Evolutionary conservation across 1,140 invertebrate species (phyloP).

Genomic region (Drosophila novamexicana): DNA sequence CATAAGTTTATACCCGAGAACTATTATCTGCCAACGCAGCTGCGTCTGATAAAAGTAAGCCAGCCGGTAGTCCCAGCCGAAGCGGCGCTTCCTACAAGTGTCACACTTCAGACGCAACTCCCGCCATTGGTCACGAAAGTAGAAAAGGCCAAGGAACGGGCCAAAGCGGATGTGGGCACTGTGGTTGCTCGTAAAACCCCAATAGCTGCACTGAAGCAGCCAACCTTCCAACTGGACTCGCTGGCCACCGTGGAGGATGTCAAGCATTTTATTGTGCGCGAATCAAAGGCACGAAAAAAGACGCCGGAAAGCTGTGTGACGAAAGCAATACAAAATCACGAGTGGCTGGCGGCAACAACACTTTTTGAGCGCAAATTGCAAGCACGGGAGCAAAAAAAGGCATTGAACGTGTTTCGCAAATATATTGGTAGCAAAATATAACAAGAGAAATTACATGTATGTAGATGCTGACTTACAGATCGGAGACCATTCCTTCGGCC

Average conservation of each 20-base stretch:
- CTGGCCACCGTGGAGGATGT: conserved; percentile 56
- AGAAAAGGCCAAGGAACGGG: conserved; percentile 46
- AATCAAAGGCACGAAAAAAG: conserved; percentile 55
- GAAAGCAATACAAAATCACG: conserved; percentile 60
- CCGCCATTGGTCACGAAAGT: conserved; percentile 47
- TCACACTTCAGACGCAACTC: conserved; percentile 10
- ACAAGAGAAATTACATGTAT: conserved; percentile 12
- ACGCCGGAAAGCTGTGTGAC: conserved; percentile 50
- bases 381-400: conserved; percentile 58
- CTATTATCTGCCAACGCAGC: conserved; percentile 35
- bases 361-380: conserved; percentile 67
- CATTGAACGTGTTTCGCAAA: conserved; percentile 76
- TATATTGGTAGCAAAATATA: conserved; percentile 77
- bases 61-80: neutral
- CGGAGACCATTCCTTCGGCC: conserved; percentile 52
- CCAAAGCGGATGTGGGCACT: conserved; percentile 60
- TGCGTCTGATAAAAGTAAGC: neutral
- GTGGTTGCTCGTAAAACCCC: conserved; percentile 38
- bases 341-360: conserved; percentile 66
- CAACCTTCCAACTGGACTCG: conserved; percentile 26
- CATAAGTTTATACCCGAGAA: conserved; percentile 50
- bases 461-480: conserved; percentile 15
- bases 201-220: neutral
- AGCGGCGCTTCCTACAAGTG: neutral
- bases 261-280: conserved; percentile 61